Evolutionary conservation across 2,888 invertebrate genomes (phyloP).

Genomic region (Flexamia atlantica): DNA sequence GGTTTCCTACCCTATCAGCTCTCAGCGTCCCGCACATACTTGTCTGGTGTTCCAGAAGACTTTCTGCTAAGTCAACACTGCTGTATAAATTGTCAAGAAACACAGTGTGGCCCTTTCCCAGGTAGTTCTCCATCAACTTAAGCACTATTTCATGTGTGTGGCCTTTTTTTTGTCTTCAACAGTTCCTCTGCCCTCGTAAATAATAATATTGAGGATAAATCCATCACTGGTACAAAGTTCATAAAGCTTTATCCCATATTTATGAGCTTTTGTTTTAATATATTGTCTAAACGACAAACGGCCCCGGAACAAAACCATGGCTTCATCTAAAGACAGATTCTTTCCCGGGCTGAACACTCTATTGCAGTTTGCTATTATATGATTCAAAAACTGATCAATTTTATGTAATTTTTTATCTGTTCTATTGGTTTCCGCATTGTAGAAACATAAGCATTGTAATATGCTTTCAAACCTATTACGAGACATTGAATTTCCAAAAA

Average conservation of each 20-base stretch:
- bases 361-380: conserved; percentile 42
- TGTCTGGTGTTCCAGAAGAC: not conserved
- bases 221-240: conserved; percentile 39
- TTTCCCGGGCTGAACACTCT: conserved; percentile 47
- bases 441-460: conserved; percentile 53
- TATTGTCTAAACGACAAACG: conserved; percentile 46
- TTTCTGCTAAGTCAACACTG: conserved; percentile 33
- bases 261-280: conserved; percentile 44
- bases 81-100: conserved; percentile 35
- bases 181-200: conserved; percentile 47
- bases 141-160: conserved; percentile 3
- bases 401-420: conserved; percentile 40
- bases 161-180: conserved; percentile 22
- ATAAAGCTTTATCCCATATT: conserved; percentile 57
- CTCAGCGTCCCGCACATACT: conserved; percentile 31
- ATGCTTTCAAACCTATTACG: conserved; percentile 46
- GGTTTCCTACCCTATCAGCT: conserved; percentile 29
- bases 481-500: conserved; percentile 46
- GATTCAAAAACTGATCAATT: conserved; percentile 48
- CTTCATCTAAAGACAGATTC: conserved; percentile 36
- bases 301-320: conserved; percentile 25
- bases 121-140: conserved; percentile 16
- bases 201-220: conserved; percentile 38
- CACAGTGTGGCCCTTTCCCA: conserved; percentile 27
- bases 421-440: conserved; percentile 32